Evolutionary conservation across 2,888 invertebrate species (phyloP).

Genomic region (Cryptus armator): DNA sequence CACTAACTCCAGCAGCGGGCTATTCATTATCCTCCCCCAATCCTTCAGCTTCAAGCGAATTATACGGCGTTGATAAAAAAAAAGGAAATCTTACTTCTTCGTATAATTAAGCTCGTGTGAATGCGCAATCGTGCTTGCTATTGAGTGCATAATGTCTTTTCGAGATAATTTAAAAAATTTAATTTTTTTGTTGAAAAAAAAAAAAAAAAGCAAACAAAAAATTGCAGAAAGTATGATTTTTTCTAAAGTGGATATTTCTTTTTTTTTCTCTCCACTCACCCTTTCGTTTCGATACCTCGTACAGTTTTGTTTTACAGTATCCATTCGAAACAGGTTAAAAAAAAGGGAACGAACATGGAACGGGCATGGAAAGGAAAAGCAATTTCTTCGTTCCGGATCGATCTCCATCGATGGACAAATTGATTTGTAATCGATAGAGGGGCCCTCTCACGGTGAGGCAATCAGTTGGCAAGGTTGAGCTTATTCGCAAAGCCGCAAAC

Average conservation of each 20-base stretch:
- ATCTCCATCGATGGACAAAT: constrained; percentile 46
- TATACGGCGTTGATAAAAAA: constrained; percentile 18
- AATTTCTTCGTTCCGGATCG: constrained; percentile 52
- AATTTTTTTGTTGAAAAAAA: not conserved
- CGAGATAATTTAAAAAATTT: not conserved
- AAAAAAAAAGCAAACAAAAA: not conserved
- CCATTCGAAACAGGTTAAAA: not conserved
- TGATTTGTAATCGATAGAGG: constrained; percentile 56
- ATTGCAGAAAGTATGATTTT: not conserved
- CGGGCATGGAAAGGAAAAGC: constrained; percentile 14
- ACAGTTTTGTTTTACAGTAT: not conserved
- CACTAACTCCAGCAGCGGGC: constrained; percentile 17
- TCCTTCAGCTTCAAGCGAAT: constrained; percentile 41
- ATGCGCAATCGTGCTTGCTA: constrained; percentile 23
- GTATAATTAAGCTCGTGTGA: constrained; percentile 39
- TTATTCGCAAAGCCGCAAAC: constrained; percentile 51
- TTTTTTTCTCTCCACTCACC: not conserved
- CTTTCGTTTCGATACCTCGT: not conserved
- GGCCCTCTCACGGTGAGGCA: constrained; percentile 26
- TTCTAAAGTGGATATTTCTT: not conserved
- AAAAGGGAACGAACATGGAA: not conserved
- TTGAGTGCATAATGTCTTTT: constrained; percentile 2
- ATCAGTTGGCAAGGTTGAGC: constrained; percentile 37
- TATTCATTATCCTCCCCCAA: constrained; percentile 39
- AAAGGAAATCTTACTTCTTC: constrained; percentile 5